Evolutionary conservation across 2,797 vertebrate genomes (phyloP).

Genomic region (Dallia pectoralis): DNA sequence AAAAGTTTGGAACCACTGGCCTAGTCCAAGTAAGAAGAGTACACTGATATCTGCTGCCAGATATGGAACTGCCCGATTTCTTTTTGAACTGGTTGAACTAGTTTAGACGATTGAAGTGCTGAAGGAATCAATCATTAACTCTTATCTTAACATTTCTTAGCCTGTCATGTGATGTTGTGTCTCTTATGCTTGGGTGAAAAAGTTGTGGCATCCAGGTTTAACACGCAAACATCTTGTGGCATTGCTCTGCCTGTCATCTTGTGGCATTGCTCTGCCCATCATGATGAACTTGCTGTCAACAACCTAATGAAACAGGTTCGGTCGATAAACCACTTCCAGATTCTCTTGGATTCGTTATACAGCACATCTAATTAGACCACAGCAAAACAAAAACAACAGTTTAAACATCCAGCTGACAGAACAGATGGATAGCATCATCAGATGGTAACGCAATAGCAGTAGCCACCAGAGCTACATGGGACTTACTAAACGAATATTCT

Average conservation of each 20-base stretch:
- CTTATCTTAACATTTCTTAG: constrained; percentile 10
- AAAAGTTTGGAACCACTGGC: no score
- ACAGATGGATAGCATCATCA: constrained; percentile 18
- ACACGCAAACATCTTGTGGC: constrained; percentile 20
- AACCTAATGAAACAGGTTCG: constrained; percentile 34
- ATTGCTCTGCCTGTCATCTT: constrained; percentile 24
- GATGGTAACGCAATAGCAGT: neutral
- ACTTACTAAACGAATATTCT: constrained; percentile 4
- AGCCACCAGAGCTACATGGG: neutral
- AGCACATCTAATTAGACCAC: constrained; percentile 24
- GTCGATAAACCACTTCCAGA: constrained; percentile 44
- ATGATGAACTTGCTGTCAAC: constrained; percentile 19
- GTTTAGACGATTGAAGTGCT: neutral
- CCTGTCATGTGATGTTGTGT: constrained; percentile 22
- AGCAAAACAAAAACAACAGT: constrained; percentile 10
- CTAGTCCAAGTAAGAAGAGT: constrained; percentile 4
- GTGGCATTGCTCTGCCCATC: constrained; percentile 29
- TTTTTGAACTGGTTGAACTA: neutral
- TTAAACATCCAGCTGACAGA: constrained; percentile 19
- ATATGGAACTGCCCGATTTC: neutral
- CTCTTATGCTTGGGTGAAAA: constrained; percentile 21
- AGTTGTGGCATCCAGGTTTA: constrained; percentile 17
- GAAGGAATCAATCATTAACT: constrained; percentile 11
- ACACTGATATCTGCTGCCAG: constrained; percentile 2
- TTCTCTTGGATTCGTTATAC: constrained; percentile 20